Base-by-base conservation (phyloP, 2,888 invertebrate species). In the Siphonodentalium dalli region DNA sequence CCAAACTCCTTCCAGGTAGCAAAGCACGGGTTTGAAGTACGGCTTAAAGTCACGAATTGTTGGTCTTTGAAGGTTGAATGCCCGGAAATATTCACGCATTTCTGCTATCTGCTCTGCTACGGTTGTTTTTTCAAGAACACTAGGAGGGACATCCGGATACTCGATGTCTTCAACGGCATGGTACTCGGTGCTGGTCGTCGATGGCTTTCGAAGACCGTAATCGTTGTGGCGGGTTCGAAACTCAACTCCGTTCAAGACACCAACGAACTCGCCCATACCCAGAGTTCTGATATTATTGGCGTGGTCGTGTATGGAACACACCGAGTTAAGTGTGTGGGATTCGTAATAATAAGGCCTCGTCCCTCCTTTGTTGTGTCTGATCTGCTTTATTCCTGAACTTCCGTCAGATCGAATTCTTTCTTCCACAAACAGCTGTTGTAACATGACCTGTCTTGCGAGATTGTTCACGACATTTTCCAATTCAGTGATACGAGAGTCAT, bases 1-100 rank as follows among this genome's bases (percentile, higher is more conserved):
- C 76, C 76, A 76, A 6, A 62, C 68, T 0, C 73, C 76, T 41
- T 75, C 76, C 46, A 75, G 48, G 56, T 71, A 74, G 35, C 72
- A 72, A 18, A 76, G 44, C n/a, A 65, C 58, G 0, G 75, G 69
- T 43, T 70, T 72, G 57, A 76, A 75, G 58, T 72, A 76, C 9
- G 61, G 61, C 28, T 57, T 48, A 59, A 72, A 76, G 46, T 74
- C 67, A 26, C 40, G 41, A 28, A 39, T 41, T 26, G 15, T 21
- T 21, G 15, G 31, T 11, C 41, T 24, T 11, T 51, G 38, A 11
- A 33, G 26, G 5, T 44, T 27, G 46, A 45, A 59, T 18, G 59
- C 59, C 34, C 44, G 40, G 47, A 59, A 59, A 33, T 38, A 59
- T 31, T 35, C 37, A 18, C 41, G 39, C 42, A 59, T 33, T 31